Conservation (phyloP, 35 echinoderm and acorn worm species). For the Apostichopus parvimensis region DNA sequence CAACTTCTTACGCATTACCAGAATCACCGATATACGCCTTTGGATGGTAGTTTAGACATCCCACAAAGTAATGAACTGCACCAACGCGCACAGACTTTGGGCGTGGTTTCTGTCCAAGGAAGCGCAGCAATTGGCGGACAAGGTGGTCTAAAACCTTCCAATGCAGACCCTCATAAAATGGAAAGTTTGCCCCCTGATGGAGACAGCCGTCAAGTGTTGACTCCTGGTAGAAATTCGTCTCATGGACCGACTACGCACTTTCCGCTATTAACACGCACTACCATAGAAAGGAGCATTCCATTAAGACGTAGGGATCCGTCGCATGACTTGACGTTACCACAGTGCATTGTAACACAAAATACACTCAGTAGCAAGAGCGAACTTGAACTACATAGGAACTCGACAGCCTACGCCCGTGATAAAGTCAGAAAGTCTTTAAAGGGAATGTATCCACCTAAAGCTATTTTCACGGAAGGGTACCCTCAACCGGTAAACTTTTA, state of each 20-base stretch:
- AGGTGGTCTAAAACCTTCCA: neutral
- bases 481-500: constrained; percentile 20
- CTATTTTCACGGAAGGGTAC: neutral
- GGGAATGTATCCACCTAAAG: constrained; percentile 24
- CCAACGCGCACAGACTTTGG: constrained; percentile 29
- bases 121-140: constrained; percentile 23
- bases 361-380: neutral
- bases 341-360: constrained; percentile 3
- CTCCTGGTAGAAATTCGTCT: neutral
- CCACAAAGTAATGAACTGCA: constrained; percentile 1
- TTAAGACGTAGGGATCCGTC: constrained; percentile 24
- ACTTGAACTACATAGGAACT: neutral
- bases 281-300: constrained; percentile 37
- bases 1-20: constrained; percentile 9
- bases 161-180: neutral
- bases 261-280: neutral
- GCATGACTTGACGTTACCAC: constrained; percentile 26
- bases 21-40: neutral
- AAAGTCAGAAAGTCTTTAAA: constrained; percentile 20
- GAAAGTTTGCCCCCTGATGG: neutral
- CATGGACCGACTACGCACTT: neutral
- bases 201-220: neutral
- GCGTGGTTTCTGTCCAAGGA: constrained; percentile 1
- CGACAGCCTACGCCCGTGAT: neutral
- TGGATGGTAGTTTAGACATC: neutral